Base-by-base conservation (phyloP, 2,888 invertebrate species). In the Mythimna loreyi region DNA sequence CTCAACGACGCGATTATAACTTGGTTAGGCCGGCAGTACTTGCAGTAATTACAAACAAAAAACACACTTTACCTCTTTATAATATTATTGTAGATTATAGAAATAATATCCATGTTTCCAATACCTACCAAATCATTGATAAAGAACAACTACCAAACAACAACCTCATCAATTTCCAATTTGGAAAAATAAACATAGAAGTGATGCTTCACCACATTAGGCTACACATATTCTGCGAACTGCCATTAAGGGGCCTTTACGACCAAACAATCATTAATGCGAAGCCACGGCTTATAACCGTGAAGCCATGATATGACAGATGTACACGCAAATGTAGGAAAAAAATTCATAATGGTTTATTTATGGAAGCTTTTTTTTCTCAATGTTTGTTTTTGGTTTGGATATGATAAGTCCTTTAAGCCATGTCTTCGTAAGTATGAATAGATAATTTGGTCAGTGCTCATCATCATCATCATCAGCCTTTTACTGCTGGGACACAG, bases 191-290 rank as follows among this genome's bases (percentile, higher is more conserved):
- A 33, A 36, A 16, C 13, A 9, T 21, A 40, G 19, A 7, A 23
- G 1, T 1, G 13, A 40, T 1, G 23, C 30, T 66, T 16, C 30
- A 16, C 6, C 40, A 13, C 28, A 19, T 25, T 28, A 19, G 16
- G 5, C 21, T 45, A 21, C n/a, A 43, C 8, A 21, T 33, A 33
- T 19, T 23, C 21, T 36, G 16, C 21, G 7, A 23, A 28, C 16
- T 28, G 2, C 36, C 56, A 56, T 67, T 67, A 67, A 19, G 21
- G 6, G 19, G 11, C n/a, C 11, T 36, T n/a, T 55, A 47, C 16
- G 25, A 5, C 33, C 67, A 23, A 30, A 57, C n/a, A 40, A 13
- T 49, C 36, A 49, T 68, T 57, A n/a, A 67, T 67, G 47, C 16
- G 19, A 40, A 36, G 2, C 28, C 13, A 36, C n/a, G 5, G 16